Evolutionary conservation across 1,140 invertebrate species (phyloP).

Genomic region (Agrilus planipennis): DNA sequence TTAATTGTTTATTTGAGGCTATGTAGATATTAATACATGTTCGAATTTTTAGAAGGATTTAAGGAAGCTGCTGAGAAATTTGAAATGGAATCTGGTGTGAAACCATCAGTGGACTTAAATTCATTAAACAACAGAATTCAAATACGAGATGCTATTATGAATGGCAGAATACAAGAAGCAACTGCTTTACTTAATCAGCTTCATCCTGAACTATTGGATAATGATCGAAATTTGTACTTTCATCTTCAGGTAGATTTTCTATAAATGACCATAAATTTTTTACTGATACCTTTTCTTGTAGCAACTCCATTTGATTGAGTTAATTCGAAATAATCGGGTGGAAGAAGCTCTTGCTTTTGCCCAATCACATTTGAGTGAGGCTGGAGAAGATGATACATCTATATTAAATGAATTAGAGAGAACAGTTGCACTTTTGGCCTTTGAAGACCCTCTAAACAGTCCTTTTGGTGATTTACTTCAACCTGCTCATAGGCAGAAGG

Average conservation of each 20-base stretch:
- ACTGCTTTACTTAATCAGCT: slow-evolving; percentile 87
- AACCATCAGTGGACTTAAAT: slow-evolving; percentile 74
- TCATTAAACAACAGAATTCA: slow-evolving; percentile 87
- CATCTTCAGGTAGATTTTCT: slow-evolving; percentile 64
- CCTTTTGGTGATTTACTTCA: slow-evolving; percentile 93
- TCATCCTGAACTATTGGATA: slow-evolving; percentile 90
- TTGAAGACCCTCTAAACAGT: slow-evolving; percentile 89
- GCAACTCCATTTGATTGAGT: slow-evolving; percentile 91
- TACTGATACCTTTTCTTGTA: slow-evolving; percentile 34
- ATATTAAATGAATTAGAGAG: slow-evolving; percentile 66
- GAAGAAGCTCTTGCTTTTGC: slow-evolving; percentile 94
- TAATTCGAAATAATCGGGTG: slow-evolving; percentile 79
- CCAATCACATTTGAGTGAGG: slow-evolving; percentile 83
- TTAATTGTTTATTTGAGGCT: slow-evolving; percentile 9
- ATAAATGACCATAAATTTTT: slow-evolving; percentile 1
- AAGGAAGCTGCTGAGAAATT: slow-evolving; percentile 98
- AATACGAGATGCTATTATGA: slow-evolving; percentile 89
- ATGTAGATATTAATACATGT: too few species aligned
- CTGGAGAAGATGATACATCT: slow-evolving; percentile 77
- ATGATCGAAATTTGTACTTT: slow-evolving; percentile 91
- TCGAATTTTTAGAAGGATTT: slow-evolving; percentile 69
- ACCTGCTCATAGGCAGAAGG: slow-evolving; percentile 86
- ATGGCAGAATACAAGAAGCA: slow-evolving; percentile 85
- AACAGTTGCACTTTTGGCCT: slow-evolving; percentile 88
- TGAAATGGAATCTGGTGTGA: slow-evolving; percentile 83